Evolutionary conservation across 1,140 invertebrate genomes (phyloP).

Genomic region (Bacillus rossius): DNA sequence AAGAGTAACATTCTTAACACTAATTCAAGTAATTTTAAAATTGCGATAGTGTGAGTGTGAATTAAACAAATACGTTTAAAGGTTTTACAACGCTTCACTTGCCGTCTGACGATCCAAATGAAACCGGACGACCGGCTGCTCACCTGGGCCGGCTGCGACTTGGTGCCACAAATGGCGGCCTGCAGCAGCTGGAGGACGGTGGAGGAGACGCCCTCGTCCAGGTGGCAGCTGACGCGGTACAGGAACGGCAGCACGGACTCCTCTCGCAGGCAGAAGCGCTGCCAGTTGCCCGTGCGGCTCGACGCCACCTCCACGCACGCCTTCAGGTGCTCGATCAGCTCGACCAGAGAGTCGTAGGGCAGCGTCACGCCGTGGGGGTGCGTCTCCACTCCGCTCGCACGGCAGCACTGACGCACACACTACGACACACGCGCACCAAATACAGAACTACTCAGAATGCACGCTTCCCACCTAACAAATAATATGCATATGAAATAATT

Average conservation of each 20-base stretch:
- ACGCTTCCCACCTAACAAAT: neutral
- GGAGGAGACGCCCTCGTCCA: constrained; percentile 91
- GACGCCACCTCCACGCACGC: constrained; percentile 89
- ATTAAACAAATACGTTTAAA: too few species aligned
- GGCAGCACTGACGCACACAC: constrained; percentile 53
- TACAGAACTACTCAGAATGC: neutral
- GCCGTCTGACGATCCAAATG: too few species aligned
- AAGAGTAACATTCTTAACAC: too few species aligned
- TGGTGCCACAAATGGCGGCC: constrained; percentile 64
- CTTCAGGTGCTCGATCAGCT: constrained; percentile 92
- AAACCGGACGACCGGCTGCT: too few species aligned
- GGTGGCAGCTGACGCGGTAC: constrained; percentile 67
- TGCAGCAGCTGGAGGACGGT: constrained; percentile 87
- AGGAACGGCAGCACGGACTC: constrained; percentile 71
- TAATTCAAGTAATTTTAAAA: too few species aligned
- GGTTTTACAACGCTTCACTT: too few species aligned
- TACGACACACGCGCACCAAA: constrained; percentile 24
- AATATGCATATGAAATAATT: neutral
- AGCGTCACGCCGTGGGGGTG: constrained; percentile 49
- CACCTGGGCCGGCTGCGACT: constrained; percentile 1
- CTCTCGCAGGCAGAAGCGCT: constrained; percentile 79
- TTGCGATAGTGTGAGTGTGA: too few species aligned
- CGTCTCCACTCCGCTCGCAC: constrained; percentile 50
- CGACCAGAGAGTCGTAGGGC: constrained; percentile 85
- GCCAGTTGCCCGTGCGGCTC: constrained; percentile 92